Percentiles rank a stretch among this genome's conserved stretches.
Conservation (phyloP, 2,797 vertebrate species). For the Distichodus sexfasciatus region DNA sequence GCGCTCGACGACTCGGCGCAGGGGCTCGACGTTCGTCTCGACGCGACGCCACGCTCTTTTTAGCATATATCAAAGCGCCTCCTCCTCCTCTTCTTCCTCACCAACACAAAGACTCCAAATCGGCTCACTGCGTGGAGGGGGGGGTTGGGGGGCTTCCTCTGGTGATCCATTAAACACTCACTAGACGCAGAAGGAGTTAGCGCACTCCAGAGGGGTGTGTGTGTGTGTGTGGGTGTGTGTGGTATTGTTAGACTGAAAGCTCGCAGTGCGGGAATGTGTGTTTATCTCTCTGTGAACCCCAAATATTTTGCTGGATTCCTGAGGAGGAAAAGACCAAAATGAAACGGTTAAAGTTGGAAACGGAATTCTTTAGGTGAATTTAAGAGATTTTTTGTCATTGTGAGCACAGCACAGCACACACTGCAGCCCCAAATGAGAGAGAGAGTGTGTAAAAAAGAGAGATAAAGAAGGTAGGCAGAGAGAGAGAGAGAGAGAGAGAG, state of each 20-base stretch:
- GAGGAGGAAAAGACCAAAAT: too few species aligned
- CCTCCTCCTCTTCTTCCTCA: background rate
- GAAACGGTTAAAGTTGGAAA: too few species aligned
- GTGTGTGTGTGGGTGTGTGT: constrained; percentile 20
- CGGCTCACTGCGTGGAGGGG: constrained; percentile 5
- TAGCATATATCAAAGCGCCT: background rate
- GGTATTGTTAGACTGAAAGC: background rate
- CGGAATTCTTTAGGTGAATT: too few species aligned
- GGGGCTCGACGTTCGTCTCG: too few species aligned
- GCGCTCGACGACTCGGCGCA: too few species aligned
- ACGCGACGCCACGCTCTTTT: constrained; percentile 23
- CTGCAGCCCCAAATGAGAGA: constrained; percentile 2
- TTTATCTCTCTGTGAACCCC: background rate
- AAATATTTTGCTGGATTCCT: too few species aligned
- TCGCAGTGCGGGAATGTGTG: background rate
- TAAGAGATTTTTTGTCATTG: background rate
- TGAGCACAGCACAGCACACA: background rate
- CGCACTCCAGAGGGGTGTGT: background rate
- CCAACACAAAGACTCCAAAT: constrained; percentile 32
- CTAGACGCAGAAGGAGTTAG: constrained; percentile 1
- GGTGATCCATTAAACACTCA: constrained; percentile 26
- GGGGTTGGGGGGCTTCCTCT: background rate
- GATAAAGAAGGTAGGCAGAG: too few species aligned
- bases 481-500: too few species aligned
- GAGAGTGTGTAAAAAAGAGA: background rate